Evolutionary conservation across 2,113 vertebrate genomes (phyloP), one percentile per base, ranked within the genome.

Genomic region (Chaenogobius annularis): DNA sequence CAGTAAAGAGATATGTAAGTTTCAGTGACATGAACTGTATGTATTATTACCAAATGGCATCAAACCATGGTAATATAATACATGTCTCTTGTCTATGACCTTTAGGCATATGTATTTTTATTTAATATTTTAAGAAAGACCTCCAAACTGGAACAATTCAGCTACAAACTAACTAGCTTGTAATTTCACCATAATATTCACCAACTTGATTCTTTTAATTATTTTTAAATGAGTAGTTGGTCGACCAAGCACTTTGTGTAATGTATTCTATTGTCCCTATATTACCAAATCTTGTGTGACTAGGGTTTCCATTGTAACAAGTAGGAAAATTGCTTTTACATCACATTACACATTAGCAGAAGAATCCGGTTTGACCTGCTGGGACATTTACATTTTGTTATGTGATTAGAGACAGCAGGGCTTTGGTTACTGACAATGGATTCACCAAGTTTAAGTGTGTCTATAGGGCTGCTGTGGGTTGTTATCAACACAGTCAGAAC

Each of bases 391-490:
- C 65, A 82, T 72, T 67, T 72, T 76, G 22, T 48, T 80, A 46
- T 43, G 74, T 84, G 69, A 89, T 77, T 68, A 1, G 56, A 58
- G 73, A 71, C 75, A 80, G 68, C 68, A 65, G 64, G 47, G 64
- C 79, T 17, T 71, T 52, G 66, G 78, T 71, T 52, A 58, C 64
- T 79, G 50, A 80, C 71, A 67, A 80, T 56, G 69, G 69, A 73
- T 56, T 47, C 80, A 85, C 70, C 79, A 70, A 81, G 63, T 12
- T 77, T 85, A 70, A 63, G 75, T 40, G 43, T 87, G 82, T 81
- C 80, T 80, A 77, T 71, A 82, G 66, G 58, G 1, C 80, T 69
- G 72, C 82, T 84, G 79, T 83, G 83, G 82, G 78, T 59, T 74
- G 70, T 79, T 67, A 85, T 76, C 35, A 50, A 87, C 83, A 78